Percentiles rank a stretch among this genome's conserved stretches.
These are phyloP conservation scores for Thymelicus lineola DNA, from an alignment of 2,888 invertebrate species.

Conservation along the genomic window DNA sequence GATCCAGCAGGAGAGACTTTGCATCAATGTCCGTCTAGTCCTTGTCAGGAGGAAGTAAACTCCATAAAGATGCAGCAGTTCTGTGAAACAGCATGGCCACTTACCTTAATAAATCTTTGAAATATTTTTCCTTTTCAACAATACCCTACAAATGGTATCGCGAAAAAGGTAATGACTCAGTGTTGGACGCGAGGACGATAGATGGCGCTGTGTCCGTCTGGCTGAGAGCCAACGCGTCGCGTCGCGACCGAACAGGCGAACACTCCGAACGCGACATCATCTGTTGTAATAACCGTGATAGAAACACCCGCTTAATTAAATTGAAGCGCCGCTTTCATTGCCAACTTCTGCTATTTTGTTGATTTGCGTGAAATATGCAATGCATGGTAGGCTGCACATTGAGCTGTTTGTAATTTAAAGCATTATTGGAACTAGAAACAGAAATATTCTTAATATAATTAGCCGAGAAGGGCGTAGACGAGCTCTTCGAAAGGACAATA, in stretches of 20 bases:
- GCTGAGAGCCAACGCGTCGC: conserved; percentile 41
- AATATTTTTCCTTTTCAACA: conserved; percentile 1
- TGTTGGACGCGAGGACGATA: conserved; percentile 63
- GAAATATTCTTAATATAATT: too few species aligned
- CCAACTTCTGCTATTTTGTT: conserved; percentile 15
- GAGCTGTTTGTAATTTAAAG: neutral
- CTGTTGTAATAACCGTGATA: conserved; percentile 30
- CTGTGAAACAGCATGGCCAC: too few species aligned
- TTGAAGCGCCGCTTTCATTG: conserved; percentile 6
- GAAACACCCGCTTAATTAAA: conserved; percentile 29
- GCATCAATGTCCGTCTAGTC: too few species aligned
- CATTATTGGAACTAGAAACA: neutral
- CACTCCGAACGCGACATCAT: conserved; percentile 18
- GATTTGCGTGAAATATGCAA: conserved; percentile 3
- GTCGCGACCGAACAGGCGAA: too few species aligned
- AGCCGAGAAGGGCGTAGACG: too few species aligned
- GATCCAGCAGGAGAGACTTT: too few species aligned
- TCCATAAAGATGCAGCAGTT: too few species aligned
- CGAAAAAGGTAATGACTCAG: conserved; percentile 65
- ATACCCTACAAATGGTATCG: conserved; percentile 39
- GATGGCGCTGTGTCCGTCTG: conserved; percentile 50
- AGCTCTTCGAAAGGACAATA: too few species aligned
- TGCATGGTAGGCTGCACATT: neutral
- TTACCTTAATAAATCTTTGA: neutral
- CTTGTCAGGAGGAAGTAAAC: too few species aligned